These are phyloP conservation scores for Lasaia peninsularis DNA, from an alignment of 1,140 invertebrate species.

Conservation along the genomic window DNA sequence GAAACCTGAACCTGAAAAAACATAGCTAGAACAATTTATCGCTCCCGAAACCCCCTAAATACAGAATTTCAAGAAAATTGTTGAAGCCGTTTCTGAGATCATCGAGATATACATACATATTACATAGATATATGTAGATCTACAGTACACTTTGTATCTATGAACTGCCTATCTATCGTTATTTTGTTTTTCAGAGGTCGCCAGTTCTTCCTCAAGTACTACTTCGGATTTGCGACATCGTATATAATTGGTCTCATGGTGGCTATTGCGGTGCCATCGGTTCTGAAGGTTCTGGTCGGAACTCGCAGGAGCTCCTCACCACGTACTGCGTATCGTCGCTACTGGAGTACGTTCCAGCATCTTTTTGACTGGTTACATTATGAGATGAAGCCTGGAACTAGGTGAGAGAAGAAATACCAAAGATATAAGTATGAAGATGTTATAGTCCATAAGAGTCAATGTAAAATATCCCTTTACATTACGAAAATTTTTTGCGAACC, in stretches of 20 bases:
- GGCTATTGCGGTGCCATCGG: conserved; percentile 79
- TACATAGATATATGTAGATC: no score
- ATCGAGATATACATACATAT: no score
- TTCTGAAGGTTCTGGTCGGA: conserved; percentile 80
- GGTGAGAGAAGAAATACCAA: conserved; percentile 16
- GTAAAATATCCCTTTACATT: no score
- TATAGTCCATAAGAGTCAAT: not conserved
- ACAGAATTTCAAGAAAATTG: no score
- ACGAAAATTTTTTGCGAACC: no score
- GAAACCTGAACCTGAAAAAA: no score
- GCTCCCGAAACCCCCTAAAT: no score
- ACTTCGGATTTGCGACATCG: conserved; percentile 78
- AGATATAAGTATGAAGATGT: no score
- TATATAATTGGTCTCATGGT: conserved; percentile 80
- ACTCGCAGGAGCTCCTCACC: conserved; percentile 80
- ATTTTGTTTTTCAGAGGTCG: conserved; percentile 76
- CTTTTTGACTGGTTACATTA: conserved; percentile 84
- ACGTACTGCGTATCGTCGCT: conserved; percentile 84
- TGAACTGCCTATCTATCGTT: no score
- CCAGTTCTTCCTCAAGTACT: conserved; percentile 79
- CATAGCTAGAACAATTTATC: no score
- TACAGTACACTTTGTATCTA: no score
- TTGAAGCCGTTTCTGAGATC: no score
- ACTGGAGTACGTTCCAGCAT: conserved; percentile 84
- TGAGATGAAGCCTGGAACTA: conserved; percentile 61